These are phyloP conservation scores for Rousettus leschenaultii DNA, from an alignment of 2,113 vertebrate species.

Conservation along the genomic window DNA sequence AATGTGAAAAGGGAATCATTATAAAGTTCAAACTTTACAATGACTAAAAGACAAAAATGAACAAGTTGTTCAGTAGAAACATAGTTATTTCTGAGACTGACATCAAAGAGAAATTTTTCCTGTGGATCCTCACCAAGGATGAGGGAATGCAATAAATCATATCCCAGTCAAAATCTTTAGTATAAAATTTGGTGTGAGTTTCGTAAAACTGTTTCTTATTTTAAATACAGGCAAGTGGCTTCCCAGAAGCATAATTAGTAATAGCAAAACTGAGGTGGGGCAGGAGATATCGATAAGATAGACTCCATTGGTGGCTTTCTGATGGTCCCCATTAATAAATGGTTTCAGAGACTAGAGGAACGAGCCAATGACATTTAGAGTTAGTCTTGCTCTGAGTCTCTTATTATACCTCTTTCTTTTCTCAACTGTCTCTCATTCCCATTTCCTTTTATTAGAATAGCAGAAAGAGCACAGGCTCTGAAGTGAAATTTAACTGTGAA, in stretches of 20 bases:
- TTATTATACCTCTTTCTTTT: neutral
- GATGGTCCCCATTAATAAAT: neutral
- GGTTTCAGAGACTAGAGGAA: neutral
- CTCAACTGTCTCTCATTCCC: neutral
- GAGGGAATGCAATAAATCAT: neutral
- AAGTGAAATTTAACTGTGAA: constrained; percentile 20
- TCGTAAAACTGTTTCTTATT: neutral
- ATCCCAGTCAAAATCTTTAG: neutral
- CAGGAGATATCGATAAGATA: neutral
- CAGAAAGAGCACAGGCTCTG: neutral
- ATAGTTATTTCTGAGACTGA: neutral
- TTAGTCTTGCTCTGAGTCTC: neutral
- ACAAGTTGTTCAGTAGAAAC: neutral
- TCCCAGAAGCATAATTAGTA: constrained; percentile 11
- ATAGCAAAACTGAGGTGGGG: neutral
- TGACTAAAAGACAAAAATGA: neutral
- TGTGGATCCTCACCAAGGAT: neutral
- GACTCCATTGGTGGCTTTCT: neutral
- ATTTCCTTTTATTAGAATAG: neutral
- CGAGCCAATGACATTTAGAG: neutral
- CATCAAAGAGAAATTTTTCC: constrained; percentile 5
- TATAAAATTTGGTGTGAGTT: neutral
- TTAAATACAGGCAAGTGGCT: constrained; percentile 5
- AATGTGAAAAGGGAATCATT: neutral
- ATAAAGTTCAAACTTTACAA: neutral